A percentile compares a stretch with the other conserved stretches of the same genome.
phyloP scores from a whole-genome alignment of 2,113 vertebrate genomes.

The Symphodus melops region DNA sequence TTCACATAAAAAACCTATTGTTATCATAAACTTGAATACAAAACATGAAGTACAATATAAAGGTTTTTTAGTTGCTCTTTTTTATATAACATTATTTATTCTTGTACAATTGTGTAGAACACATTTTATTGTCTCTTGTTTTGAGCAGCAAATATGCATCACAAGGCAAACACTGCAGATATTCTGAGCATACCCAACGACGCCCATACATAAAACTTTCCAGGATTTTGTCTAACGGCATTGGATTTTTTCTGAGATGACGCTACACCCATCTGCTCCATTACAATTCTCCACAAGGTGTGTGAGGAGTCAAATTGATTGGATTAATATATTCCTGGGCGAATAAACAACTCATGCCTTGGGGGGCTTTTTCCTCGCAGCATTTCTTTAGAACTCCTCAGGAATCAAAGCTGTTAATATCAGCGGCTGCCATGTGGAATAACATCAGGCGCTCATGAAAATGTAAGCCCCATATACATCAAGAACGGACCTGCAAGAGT shows the following conservation, averaged over 20 bases:
- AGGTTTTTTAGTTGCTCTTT: too few relatives aligned
- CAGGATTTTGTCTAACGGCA: slow-evolving; percentile 49
- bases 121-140: neutral
- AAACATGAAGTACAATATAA: too few relatives aligned
- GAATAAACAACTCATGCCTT: slow-evolving; percentile 83
- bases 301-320: slow-evolving; percentile 76
- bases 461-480: slow-evolving; percentile 71
- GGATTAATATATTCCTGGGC: slow-evolving; percentile 80
- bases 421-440: slow-evolving; percentile 74
- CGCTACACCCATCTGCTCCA: slow-evolving; percentile 62
- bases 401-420: slow-evolving; percentile 82
- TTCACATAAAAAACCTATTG: too few relatives aligned
- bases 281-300: slow-evolving; percentile 77
- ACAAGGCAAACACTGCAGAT: slow-evolving; percentile 37
- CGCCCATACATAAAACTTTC: slow-evolving; percentile 39
- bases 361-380: slow-evolving; percentile 66
- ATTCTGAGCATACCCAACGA: slow-evolving; percentile 43
- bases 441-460: slow-evolving; percentile 73
- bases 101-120: neutral
- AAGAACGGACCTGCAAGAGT: slow-evolving; percentile 68
- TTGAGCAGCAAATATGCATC: slow-evolving; percentile 40
- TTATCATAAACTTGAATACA: too few relatives aligned
- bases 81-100: too few relatives aligned
- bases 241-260: slow-evolving; percentile 55
- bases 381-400: slow-evolving; percentile 76